Percentiles rank a stretch among this genome's conserved stretches.
Evolutionary conservation across 1,140 invertebrate species (phyloP).

Genomic region (Pararge aegeria): DNA sequence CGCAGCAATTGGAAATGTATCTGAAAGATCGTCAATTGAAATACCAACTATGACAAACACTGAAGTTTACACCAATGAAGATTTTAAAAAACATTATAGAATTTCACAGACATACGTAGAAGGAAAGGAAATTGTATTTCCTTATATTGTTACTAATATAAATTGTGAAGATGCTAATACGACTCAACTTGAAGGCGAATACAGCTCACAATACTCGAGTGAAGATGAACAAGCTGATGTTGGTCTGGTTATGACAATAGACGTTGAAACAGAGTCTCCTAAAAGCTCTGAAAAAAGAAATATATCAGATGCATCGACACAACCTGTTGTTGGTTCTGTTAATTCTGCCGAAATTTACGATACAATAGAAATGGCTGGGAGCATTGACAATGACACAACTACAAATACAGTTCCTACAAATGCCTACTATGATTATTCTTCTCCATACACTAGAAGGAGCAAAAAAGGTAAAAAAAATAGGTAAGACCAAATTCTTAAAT

Average conservation of each 20-base stretch:
- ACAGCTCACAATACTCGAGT: conserved; percentile 50
- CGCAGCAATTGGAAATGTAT: conserved; percentile 62
- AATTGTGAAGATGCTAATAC: conserved; percentile 29
- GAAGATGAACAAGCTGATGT: conserved; percentile 55
- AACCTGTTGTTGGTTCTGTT: conserved; percentile 44
- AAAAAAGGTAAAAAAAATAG: conserved; percentile 44
- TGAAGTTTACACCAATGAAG: conserved; percentile 69
- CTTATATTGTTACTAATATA: conserved; percentile 37
- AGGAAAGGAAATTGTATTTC: conserved; percentile 67
- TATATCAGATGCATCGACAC: conserved; percentile 51
- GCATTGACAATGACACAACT: conserved; percentile 40
- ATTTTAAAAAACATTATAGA: conserved; percentile 67
- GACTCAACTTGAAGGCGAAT: conserved; percentile 21
- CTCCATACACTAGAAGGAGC: conserved; percentile 51
- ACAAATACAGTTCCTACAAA: conserved; percentile 34
- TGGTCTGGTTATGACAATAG: conserved; percentile 64
- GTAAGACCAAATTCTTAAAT: conserved; percentile 34
- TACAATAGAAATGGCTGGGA: conserved; percentile 51
- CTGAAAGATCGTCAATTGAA: conserved; percentile 61
- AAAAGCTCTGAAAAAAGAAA: conserved; percentile 47
- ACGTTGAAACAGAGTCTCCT: conserved; percentile 58
- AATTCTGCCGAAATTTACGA: conserved; percentile 51
- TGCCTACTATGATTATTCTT: conserved; percentile 43
- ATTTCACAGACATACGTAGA: conserved; percentile 72
- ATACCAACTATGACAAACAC: conserved; percentile 61